These are phyloP conservation scores for Zaprionus davidi DNA, from an alignment of 1,140 invertebrate species.

Conservation along the genomic window DNA sequence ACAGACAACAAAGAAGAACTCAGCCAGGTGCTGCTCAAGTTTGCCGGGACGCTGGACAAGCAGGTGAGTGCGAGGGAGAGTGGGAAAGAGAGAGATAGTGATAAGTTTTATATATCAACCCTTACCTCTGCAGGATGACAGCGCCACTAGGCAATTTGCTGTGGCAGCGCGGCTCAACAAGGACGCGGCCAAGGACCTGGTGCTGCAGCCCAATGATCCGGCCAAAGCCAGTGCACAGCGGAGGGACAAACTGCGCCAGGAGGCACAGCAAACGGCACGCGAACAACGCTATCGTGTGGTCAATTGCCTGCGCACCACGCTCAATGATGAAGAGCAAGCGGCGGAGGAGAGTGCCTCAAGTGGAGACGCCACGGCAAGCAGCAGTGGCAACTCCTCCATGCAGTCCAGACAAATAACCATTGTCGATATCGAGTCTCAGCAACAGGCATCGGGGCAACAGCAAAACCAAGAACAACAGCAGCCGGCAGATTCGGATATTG, in stretches of 20 bases:
- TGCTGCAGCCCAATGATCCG: slow-evolving; percentile 48
- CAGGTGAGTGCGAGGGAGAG: slow-evolving; percentile 55
- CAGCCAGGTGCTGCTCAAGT: slow-evolving; percentile 85
- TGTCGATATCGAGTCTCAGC: slow-evolving; percentile 66
- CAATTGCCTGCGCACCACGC: slow-evolving; percentile 72
- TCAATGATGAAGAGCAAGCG: slow-evolving; percentile 35
- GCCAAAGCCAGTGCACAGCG: slow-evolving; percentile 35
- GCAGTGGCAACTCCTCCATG: background rate
- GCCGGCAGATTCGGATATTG: slow-evolving; percentile 76
- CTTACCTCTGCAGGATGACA: slow-evolving; percentile 61
- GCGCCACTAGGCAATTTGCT: slow-evolving; percentile 80
- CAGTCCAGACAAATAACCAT: slow-evolving; percentile 58
- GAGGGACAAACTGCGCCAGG: slow-evolving; percentile 58
- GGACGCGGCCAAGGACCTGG: slow-evolving; percentile 66
- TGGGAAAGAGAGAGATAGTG: background rate
- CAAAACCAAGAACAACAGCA: slow-evolving; percentile 42
- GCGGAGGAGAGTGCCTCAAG: background rate
- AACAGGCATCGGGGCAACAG: slow-evolving; percentile 1
- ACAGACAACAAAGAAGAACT: slow-evolving; percentile 60
- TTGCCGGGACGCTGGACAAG: slow-evolving; percentile 86
- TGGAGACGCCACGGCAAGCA: background rate
- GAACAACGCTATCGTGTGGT: slow-evolving; percentile 82
- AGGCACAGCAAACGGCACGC: slow-evolving; percentile 61
- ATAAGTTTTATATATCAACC: background rate
- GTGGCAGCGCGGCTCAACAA: slow-evolving; percentile 84